Base-by-base conservation (phyloP, 1,140 invertebrate genomes). In the Eriosoma lanigerum region DNA sequence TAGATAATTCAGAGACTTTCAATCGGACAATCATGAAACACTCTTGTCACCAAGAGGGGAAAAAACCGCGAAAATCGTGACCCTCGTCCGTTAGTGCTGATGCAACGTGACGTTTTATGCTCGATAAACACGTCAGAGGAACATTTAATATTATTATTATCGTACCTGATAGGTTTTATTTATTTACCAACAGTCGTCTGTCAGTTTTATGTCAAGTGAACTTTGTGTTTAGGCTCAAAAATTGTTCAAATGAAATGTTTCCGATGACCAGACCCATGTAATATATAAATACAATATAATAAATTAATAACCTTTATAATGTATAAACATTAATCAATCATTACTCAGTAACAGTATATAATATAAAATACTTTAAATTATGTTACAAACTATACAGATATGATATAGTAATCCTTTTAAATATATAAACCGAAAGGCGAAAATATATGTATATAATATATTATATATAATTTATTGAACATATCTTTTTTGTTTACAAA, bases 61-160 rank as follows among this genome's bases (percentile, higher is more conserved):
- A 54, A 21, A 38, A 58, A 56, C 29, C 21, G 54, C 73, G 54
- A 76, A 75, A 44, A 58, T 76, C 73, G 73, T 76, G 73, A 60
- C 54, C 73, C 73, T 76, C 32, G 73, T 60, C 73, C n/a, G 54
- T 38, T 24, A 6, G n/a, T 21, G 50, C 48, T 73, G 70, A 73
- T 73, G 52, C 44, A 52, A 73, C 26, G 70, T 73, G 70, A 73
- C 70, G 26, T 73, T 73, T 54, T 52, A 54, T 73, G 29, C 52
- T 75, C 19, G 72, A 75, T 75, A 75, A 75, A 75, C 52, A 75
- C 52, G 72, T 75, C 72, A 32, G n/a, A 73, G 32, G 52, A 29
- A 26, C 44, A 48, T 48, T 62, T 62, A 62, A 62, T 62, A 32
- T 62, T 62, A 62, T 62, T 62, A 62, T 29, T 62, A 64, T 38